Percentiles rank a stretch among this genome's conserved stretches.
These are phyloP conservation scores for Synergus japonicus DNA, from an alignment of 2,888 invertebrate species.

Conservation along the genomic window DNA sequence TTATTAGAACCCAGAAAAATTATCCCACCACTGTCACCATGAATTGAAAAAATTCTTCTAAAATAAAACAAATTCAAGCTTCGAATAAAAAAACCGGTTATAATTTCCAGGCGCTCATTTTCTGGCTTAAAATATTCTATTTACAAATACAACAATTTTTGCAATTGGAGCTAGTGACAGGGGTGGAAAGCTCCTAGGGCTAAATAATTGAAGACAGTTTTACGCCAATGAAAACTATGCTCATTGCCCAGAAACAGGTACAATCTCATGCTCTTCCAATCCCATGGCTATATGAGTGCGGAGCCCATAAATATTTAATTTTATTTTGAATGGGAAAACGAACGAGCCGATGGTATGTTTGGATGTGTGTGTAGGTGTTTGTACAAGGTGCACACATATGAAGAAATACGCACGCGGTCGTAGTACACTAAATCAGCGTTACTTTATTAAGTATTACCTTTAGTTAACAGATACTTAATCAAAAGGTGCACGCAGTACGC, in stretches of 20 bases:
- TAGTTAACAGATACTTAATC: slow-evolving; percentile 78
- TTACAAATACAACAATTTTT: neutral
- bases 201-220: neutral
- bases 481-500: slow-evolving; percentile 77
- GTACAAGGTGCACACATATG: slow-evolving; percentile 51
- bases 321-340: slow-evolving; percentile 76
- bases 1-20: too few relatives aligned
- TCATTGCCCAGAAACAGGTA: slow-evolving; percentile 37
- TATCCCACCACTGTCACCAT: too few relatives aligned
- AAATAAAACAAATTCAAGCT: too few relatives aligned
- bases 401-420: slow-evolving; percentile 53
- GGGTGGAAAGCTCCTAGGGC: neutral
- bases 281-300: slow-evolving; percentile 52
- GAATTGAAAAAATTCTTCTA: too few relatives aligned
- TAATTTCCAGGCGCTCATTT: neutral
- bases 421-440: slow-evolving; percentile 76
- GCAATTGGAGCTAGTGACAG: too few relatives aligned
- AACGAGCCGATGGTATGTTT: slow-evolving; percentile 68
- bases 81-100: too few relatives aligned
- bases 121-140: neutral
- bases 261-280: slow-evolving; percentile 45
- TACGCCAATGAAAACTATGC: slow-evolving; percentile 26
- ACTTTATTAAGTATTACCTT: slow-evolving; percentile 78
- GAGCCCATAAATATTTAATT: slow-evolving; percentile 75
- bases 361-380: slow-evolving; percentile 43